These are phyloP conservation scores for Phainopepla nitens DNA, from an alignment of 2,113 vertebrate species.

Conservation along the genomic window DNA sequence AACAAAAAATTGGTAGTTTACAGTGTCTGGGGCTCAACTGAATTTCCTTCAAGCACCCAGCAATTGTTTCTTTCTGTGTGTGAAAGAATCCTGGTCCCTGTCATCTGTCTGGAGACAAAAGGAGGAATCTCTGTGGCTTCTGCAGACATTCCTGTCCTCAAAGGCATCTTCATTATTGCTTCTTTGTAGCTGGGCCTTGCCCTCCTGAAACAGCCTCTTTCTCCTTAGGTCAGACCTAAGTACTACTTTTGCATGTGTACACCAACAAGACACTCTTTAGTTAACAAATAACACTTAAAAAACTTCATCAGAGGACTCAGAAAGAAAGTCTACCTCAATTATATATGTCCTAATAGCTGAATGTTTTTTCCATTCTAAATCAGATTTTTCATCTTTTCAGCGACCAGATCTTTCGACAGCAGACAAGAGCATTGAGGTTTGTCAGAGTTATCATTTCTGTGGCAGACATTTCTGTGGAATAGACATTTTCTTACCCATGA, in stretches of 20 bases:
- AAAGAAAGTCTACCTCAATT: background rate
- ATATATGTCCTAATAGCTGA: background rate
- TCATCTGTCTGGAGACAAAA: conserved; percentile 23
- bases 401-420: background rate
- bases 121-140: conserved; percentile 23
- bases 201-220: conserved; percentile 9
- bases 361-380: background rate
- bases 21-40: background rate
- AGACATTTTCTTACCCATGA: background rate
- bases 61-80: background rate
- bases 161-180: conserved; percentile 33
- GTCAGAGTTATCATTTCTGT: background rate
- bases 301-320: background rate
- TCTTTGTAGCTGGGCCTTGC: background rate
- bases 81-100: conserved; percentile 4
- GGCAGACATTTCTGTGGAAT: background rate
- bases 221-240: background rate
- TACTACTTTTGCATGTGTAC: background rate
- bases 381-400: background rate
- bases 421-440: background rate
- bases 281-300: background rate
- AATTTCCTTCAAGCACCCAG: background rate
- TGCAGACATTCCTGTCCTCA: conserved; percentile 3
- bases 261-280: background rate
- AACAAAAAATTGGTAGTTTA: background rate